Evolutionary conservation across 1,140 invertebrate species (phyloP).

Genomic region (Musca domestica): DNA sequence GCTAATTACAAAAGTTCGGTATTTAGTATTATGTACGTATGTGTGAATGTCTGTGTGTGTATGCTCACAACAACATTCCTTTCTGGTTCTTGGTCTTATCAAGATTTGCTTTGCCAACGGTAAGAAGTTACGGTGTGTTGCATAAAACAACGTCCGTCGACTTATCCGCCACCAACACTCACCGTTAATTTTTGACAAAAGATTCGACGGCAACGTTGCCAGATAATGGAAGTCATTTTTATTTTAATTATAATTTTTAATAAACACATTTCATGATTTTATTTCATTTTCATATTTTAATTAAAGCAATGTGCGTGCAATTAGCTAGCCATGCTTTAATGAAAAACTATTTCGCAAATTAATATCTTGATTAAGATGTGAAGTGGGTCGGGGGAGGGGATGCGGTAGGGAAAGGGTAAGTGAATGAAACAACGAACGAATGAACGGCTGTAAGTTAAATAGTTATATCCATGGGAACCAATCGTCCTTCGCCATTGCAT

Average conservation of each 20-base stretch:
- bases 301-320: no score
- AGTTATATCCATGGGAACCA: no score
- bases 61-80: neutral
- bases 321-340: no score
- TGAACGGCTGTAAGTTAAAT: no score
- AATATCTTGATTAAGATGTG: no score
- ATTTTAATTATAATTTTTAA: conserved; percentile 23
- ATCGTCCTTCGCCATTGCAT: no score
- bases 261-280: conserved; percentile 7
- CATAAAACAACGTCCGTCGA: neutral
- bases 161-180: neutral
- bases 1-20: conserved; percentile 15
- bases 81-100: neutral
- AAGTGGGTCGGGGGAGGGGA: no score
- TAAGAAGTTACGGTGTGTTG: neutral
- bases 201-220: neutral
- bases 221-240: conserved; percentile 2
- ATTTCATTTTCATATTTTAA: no score
- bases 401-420: no score
- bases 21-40: neutral
- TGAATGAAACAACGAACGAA: no score
- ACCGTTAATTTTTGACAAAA: neutral
- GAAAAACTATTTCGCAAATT: no score
- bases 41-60: neutral
- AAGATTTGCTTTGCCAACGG: neutral